Percentiles rank a stretch among this genome's conserved stretches.
Conservation (phyloP, 2,888 invertebrate species). For the Macrophya annulata region DNA sequence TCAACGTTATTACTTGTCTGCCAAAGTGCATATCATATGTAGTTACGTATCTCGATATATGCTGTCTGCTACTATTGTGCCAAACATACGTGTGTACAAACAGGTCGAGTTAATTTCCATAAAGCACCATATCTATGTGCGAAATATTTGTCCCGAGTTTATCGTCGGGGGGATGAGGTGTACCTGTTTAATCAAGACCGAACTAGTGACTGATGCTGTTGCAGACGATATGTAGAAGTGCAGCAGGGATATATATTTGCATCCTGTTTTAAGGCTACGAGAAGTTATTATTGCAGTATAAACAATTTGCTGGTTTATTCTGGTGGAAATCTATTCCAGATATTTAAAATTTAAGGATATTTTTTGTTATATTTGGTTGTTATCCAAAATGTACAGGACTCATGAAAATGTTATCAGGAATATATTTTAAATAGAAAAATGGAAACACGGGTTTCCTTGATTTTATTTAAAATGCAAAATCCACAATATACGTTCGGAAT, state of each 20-base stretch:
- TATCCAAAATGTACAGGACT: too few relatives aligned
- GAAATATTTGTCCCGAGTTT: conserved; percentile 15
- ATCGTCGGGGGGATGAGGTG: conserved; percentile 11
- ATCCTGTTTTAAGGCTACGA: too few relatives aligned
- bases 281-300: background rate
- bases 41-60: background rate
- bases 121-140: background rate
- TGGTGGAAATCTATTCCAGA: background rate
- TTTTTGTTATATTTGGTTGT: background rate
- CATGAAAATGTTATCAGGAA: background rate
- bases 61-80: background rate
- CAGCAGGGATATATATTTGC: background rate
- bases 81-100: background rate
- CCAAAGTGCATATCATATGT: background rate
- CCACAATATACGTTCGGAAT: background rate
- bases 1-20: background rate
- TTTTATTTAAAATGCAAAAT: background rate
- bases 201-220: background rate
- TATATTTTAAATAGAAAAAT: background rate
- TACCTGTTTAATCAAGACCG: conserved; percentile 22
- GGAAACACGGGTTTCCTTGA: background rate
- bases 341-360: background rate
- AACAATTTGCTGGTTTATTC: background rate
- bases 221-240: background rate
- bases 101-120: conserved; percentile 11